Conservation (phyloP, 2,888 invertebrate genomes). For the Rhogogaster chlorosoma region DNA sequence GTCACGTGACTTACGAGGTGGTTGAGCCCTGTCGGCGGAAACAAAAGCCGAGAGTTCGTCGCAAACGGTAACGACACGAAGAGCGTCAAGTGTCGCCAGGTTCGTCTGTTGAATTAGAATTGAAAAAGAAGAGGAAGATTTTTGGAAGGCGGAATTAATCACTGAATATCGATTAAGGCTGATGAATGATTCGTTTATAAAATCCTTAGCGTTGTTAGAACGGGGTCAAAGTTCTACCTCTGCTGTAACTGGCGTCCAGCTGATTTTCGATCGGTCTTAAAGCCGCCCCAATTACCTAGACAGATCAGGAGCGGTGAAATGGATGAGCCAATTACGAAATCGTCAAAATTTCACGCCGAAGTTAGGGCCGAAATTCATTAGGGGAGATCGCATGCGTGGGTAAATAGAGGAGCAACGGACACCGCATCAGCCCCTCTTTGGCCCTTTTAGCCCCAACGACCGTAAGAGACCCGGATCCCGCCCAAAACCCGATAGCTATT, state of each 20-base stretch:
- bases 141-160: neutral
- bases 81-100: neutral
- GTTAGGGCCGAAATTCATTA: conserved; percentile 67
- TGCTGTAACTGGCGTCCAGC: neutral
- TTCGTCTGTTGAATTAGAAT: neutral
- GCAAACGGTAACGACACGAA: conserved; percentile 29
- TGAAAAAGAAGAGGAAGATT: neutral
- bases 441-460: conserved; percentile 32
- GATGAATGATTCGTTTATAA: conserved; percentile 44
- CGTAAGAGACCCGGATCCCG: conserved; percentile 37
- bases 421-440: conserved; percentile 20
- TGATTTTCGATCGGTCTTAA: conserved; percentile 10
- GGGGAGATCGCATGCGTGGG: conserved; percentile 60
- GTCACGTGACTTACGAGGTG: conserved; percentile 67
- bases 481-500: conserved; percentile 36
- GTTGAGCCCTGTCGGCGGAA: conserved; percentile 58
- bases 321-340: conserved; percentile 72
- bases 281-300: conserved; percentile 38
- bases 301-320: conserved; percentile 52
- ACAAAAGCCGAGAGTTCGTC: conserved; percentile 59
- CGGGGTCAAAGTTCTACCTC: neutral
- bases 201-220: neutral
- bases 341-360: conserved; percentile 71
- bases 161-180: conserved; percentile 10
- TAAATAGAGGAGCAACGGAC: conserved; percentile 36